Conservation (phyloP, 1,140 invertebrate species). For the Zeugodacus cucurbitae region DNA sequence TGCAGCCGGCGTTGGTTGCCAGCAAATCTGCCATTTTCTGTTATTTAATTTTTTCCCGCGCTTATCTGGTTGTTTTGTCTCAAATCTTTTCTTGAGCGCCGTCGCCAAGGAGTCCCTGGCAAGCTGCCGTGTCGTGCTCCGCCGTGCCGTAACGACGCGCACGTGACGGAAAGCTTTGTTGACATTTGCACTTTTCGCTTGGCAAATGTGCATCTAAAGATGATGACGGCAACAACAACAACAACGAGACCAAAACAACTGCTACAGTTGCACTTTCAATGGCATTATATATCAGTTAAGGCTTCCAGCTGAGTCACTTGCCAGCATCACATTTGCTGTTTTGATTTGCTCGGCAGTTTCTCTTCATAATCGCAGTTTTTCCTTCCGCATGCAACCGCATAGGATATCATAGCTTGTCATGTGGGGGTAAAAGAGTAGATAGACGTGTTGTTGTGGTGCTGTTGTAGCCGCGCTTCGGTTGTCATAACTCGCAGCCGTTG, state of each 20-base stretch:
- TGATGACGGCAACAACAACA: background rate
- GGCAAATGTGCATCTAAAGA: slow-evolving; percentile 12
- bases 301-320: slow-evolving; percentile 11
- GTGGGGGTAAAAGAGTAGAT: background rate
- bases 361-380: background rate
- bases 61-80: background rate
- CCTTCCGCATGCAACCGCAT: background rate
- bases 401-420: background rate
- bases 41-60: background rate
- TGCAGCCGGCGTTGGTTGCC: background rate
- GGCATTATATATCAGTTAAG: background rate
- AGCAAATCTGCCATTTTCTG: background rate
- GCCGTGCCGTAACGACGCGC: background rate
- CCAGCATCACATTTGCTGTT: background rate
- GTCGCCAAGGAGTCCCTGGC: background rate
- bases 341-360: slow-evolving; percentile 6
- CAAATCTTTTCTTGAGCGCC: background rate
- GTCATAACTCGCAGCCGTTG: background rate
- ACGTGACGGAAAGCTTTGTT: slow-evolving; percentile 31
- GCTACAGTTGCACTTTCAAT: background rate
- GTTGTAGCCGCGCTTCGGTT: no score
- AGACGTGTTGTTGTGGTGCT: background rate
- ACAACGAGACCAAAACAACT: background rate
- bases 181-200: slow-evolving; percentile 28
- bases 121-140: background rate